Conservation (phyloP, 2,797 vertebrate genomes). For the Parotocinclus haroldoi region DNA sequence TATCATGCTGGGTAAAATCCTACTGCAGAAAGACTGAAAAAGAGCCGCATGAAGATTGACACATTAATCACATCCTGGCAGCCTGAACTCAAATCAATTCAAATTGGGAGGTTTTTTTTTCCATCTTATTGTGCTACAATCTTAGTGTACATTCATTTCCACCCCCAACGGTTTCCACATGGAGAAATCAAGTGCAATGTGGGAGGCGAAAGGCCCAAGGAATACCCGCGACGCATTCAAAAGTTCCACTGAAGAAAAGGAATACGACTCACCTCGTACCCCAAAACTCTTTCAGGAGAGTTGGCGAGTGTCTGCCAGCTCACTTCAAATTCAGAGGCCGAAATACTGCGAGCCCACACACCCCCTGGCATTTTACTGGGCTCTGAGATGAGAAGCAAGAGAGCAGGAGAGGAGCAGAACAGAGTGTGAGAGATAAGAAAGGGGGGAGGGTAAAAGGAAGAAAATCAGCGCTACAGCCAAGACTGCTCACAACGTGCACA, state of each 20-base stretch:
- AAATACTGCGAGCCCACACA: constrained; percentile 82
- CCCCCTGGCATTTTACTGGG: constrained; percentile 79
- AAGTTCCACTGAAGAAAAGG: constrained; percentile 64
- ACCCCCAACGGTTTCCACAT: neutral
- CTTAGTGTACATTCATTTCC: too few relatives aligned
- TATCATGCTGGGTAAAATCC: too few relatives aligned
- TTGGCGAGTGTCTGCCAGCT: constrained; percentile 83
- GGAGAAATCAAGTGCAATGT: constrained; percentile 51
- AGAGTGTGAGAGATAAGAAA: neutral
- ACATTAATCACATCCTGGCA: neutral
- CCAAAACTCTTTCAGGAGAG: constrained; percentile 86
- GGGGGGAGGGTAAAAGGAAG: neutral
- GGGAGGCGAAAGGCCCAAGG: constrained; percentile 60
- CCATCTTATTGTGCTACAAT: too few relatives aligned
- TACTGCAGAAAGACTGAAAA: too few relatives aligned
- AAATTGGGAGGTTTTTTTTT: constrained; percentile 26
- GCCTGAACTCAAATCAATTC: constrained; percentile 11
- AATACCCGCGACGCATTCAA: constrained; percentile 38
- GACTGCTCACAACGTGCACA: neutral
- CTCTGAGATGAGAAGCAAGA: constrained; percentile 74
- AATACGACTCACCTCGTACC: constrained; percentile 84
- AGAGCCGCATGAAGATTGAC: too few relatives aligned
- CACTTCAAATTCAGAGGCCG: constrained; percentile 87
- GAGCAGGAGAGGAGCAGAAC: constrained; percentile 36
- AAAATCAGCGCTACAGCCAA: neutral